These are phyloP conservation scores for Lophochroa leadbeateri DNA, from an alignment of 2,113 vertebrate species.

Conservation along the genomic window DNA sequence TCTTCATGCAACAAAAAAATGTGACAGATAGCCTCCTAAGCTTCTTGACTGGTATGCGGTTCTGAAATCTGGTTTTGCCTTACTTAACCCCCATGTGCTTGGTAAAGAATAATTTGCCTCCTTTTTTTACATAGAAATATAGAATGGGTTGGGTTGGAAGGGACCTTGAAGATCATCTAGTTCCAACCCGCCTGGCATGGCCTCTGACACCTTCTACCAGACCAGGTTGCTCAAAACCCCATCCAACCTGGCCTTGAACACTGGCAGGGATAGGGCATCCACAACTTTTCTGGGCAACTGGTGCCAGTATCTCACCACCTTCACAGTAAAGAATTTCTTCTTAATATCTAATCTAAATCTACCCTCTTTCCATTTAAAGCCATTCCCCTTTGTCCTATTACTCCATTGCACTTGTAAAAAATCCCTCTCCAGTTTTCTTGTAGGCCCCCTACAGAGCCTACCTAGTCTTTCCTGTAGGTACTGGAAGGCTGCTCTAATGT, in stretches of 20 bases:
- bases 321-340: neutral
- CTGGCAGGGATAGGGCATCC: neutral
- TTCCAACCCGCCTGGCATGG: neutral
- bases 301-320: neutral
- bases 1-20: neutral
- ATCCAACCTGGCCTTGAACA: neutral
- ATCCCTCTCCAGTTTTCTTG: neutral
- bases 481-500: neutral
- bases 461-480: neutral
- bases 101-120: neutral
- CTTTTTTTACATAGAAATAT: neutral
- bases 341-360: neutral
- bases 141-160: neutral
- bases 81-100: neutral
- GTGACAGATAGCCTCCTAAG: neutral
- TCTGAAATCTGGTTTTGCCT: neutral
- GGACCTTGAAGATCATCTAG: neutral
- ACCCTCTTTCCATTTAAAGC: neutral
- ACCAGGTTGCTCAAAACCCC: neutral
- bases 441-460: neutral
- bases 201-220: neutral
- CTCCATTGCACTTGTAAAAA: neutral
- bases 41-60: neutral
- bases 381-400: neutral
- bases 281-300: neutral